Evolutionary conservation across 2,797 vertebrate genomes (phyloP), one percentile per base, ranked within the genome.

Genomic region (Acrocephalus scirpaceus): DNA sequence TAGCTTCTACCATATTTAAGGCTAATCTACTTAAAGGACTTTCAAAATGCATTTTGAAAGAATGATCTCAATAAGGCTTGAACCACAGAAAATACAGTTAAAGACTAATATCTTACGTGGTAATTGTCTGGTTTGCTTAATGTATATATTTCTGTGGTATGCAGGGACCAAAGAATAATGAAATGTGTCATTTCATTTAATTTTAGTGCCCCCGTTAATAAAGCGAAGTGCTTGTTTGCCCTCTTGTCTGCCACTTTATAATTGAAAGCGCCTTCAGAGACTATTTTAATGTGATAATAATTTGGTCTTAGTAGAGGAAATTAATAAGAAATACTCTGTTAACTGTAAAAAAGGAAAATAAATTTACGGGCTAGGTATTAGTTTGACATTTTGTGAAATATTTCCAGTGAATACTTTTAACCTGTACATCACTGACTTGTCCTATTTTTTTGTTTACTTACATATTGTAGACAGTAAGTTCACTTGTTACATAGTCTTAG

Each of bases 201-300:
- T 54, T 22, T 32, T 58, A 57, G 27, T 81, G 54, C 34, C 40
- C 45, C 23, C 14, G 25, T 86, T 85, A 84, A 87, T 86, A 48
- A 92, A 85, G 79, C 25, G 8, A 88, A 90, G 61, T 92, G n/a
- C 21, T 83, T 77, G 20, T 81, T 86, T 93, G 57, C 50, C 32
- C 42, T 77, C 72, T 90, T 86, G 26, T 27, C 74, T 78, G 23
- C 42, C 57, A 27, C 32, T 87, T 88, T 45, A n/a, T 89, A 94
- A 93, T 87, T 96, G 65, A 79, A 85, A 64, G 22, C 9, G 25
- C n/a, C 65, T 91, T 93, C 54, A 70, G 77, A 82, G n/a, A 74
- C 57, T 91, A 27, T 56, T 92, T 84, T 76, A 76, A 81, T 83
- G 14, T 1, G 17, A 34, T 79, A 72, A 86, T 64, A 74, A 73